Conservation (phyloP, 2,797 vertebrate species). For the Phrynocephalus forsythii region DNA sequence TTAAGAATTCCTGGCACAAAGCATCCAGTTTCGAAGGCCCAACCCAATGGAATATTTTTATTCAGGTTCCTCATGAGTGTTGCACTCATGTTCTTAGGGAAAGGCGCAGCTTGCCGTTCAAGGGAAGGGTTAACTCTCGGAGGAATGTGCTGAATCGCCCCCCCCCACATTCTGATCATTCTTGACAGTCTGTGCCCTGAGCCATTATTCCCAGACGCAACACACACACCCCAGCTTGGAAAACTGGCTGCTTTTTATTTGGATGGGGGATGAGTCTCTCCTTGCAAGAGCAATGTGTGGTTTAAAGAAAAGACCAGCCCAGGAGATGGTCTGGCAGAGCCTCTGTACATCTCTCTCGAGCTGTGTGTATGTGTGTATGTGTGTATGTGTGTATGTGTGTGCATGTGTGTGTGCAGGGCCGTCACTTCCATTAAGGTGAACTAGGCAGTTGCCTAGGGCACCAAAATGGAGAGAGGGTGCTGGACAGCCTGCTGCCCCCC, state of each 20-base stretch:
- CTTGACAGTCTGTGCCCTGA: slow-evolving; percentile 2
- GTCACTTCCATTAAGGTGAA: no score
- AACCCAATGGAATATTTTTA: no score
- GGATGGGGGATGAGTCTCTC: neutral
- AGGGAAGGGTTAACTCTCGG: neutral
- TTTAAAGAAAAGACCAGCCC: neutral
- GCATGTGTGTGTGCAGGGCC: no score
- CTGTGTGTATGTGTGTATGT: no score
- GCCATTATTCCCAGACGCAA: slow-evolving; percentile 3
- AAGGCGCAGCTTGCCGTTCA: neutral
- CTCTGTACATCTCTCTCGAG: neutral
- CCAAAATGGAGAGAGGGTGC: no score
- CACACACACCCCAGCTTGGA: neutral
- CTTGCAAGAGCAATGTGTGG: neutral
- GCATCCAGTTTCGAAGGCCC: no score
- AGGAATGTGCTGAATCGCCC: neutral
- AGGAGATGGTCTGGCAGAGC: neutral
- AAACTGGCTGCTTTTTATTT: slow-evolving; percentile 14
- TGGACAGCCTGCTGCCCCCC: no score
- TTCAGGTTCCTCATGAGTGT: no score
- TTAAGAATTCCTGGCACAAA: no score
- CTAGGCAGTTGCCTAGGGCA: no score
- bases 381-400: no score
- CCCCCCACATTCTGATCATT: neutral
- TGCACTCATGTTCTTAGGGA: neutral